A percentile compares a stretch with the other conserved stretches of the same genome.
Evolutionary conservation across 2,113 vertebrate species (phyloP).

Genomic region (zebrafish (Danio rerio)): GRCz12tu NC_133199.1:17140501-17141000

Average conservation of each 20-base stretch:
- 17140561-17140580: constrained; percentile 78
- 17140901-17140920: not conserved
- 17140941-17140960: too few relatives aligned
- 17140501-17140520: not conserved
- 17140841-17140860: not conserved
- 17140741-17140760: constrained; percentile 57
- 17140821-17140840: constrained; percentile 66
- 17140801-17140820: constrained; percentile 75
- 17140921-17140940: not conserved
- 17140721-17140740: constrained; percentile 68
- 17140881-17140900: not conserved
- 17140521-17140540: not conserved
- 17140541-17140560: not conserved
- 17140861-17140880: not conserved
- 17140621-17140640: constrained; percentile 66
- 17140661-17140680: constrained; percentile 59
- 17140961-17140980: too few relatives aligned
- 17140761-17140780: constrained; percentile 67
- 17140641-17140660: constrained; percentile 36
- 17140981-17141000: too few relatives aligned
- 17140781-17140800: constrained; percentile 62
- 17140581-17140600: constrained; percentile 74
- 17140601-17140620: constrained; percentile 73
- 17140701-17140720: constrained; percentile 65
- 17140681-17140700: constrained; percentile 64